Conservation (phyloP, 2,113 vertebrate genomes). For the Cebidichthys violaceus region DNA sequence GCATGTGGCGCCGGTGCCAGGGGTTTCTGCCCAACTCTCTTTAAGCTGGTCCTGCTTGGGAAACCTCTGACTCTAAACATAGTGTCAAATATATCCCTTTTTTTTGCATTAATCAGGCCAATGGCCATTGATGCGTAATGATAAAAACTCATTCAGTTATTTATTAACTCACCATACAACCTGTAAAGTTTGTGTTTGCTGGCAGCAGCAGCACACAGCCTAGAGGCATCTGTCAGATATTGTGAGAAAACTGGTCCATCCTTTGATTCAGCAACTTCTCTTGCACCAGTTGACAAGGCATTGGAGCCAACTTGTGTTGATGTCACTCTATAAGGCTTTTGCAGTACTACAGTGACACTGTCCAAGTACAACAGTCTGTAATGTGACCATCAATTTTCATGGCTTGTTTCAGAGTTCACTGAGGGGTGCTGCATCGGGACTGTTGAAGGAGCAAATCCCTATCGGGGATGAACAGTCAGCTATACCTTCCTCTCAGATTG, state of each 20-base stretch:
- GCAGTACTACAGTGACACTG: background rate
- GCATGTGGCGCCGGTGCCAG: too few species aligned
- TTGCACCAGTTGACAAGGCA: background rate
- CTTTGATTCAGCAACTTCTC: background rate
- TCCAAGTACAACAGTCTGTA: background rate
- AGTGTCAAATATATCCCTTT: background rate
- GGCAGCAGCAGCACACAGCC: background rate
- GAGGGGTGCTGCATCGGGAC: background rate
- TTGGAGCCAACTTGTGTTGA: background rate
- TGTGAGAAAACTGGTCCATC: background rate
- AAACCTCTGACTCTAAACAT: background rate
- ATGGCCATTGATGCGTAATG: background rate
- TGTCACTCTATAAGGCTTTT: background rate
- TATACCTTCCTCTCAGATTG: background rate
- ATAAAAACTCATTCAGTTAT: background rate
- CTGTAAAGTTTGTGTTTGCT: background rate
- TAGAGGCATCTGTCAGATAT: background rate
- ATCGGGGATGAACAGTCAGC: constrained; percentile 13
- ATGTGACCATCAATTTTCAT: constrained; percentile 11
- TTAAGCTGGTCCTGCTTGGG: background rate
- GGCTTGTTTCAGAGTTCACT: constrained; percentile 2
- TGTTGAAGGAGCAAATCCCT: constrained; percentile 21
- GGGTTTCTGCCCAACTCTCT: too few species aligned
- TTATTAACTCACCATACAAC: background rate
- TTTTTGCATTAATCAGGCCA: background rate